A percentile compares a stretch with the other conserved stretches of the same genome.
Conservation (phyloP, 2,113 vertebrate species). For the Erythrolamprus reginae region DNA sequence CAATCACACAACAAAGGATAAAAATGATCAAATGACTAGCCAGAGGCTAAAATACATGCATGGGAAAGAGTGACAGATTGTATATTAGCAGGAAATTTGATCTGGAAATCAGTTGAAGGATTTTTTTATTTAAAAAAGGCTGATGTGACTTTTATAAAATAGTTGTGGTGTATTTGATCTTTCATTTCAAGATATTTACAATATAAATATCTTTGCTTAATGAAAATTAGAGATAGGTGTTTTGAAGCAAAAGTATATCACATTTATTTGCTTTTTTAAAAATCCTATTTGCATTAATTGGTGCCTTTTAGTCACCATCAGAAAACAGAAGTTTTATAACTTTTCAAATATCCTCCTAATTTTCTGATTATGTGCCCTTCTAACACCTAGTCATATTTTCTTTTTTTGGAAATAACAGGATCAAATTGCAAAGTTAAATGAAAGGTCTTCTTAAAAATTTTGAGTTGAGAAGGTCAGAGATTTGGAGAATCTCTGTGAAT, state of each 20-base stretch:
- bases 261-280: not conserved
- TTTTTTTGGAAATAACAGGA: not conserved
- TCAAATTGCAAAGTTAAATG: slow-evolving; percentile 25
- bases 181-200: slow-evolving; percentile 29
- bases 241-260: slow-evolving; percentile 35
- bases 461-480: slow-evolving; percentile 22
- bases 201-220: slow-evolving; percentile 26
- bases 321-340: slow-evolving; percentile 45
- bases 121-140: slow-evolving; percentile 41
- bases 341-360: slow-evolving; percentile 4
- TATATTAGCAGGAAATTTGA: slow-evolving; percentile 68
- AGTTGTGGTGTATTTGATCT: slow-evolving; percentile 51
- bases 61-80: slow-evolving; percentile 69
- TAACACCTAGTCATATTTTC: not conserved
- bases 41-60: slow-evolving; percentile 69
- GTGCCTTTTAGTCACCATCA: slow-evolving; percentile 30
- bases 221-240: slow-evolving; percentile 25
- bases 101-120: slow-evolving; percentile 62
- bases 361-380: not conserved
- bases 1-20: slow-evolving; percentile 60
- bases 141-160: slow-evolving; percentile 52
- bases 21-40: slow-evolving; percentile 68
- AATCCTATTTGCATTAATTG: slow-evolving; percentile 6
- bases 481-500: slow-evolving; percentile 50
- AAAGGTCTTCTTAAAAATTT: slow-evolving; percentile 14